phyloP scores from a whole-genome alignment of 2,113 vertebrate genomes.

The Heptranchias perlo region DNA sequence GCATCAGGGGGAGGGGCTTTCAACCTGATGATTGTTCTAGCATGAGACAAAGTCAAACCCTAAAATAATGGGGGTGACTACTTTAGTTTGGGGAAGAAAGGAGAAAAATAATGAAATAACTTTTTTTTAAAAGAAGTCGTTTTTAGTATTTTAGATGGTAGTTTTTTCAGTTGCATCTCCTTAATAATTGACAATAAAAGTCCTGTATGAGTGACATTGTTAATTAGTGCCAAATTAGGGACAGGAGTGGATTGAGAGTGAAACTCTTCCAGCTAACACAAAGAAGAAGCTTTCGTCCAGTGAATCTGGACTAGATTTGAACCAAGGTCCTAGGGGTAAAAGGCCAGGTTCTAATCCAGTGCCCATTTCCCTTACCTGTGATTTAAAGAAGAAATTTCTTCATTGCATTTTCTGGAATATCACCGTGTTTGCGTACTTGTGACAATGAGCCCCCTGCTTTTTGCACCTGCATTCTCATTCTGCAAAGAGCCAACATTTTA shows the following conservation, averaged over 20 bases:
- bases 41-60: not conserved
- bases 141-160: not conserved
- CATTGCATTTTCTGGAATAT: not conserved
- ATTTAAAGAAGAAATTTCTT: not conserved
- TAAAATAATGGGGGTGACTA: not conserved
- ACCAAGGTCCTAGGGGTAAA: not conserved
- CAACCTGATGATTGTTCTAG: not conserved
- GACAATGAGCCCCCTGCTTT: not conserved
- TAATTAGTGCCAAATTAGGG: not conserved
- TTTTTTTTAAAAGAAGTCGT: no score
- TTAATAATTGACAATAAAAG: not conserved
- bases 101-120: not conserved
- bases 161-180: not conserved
- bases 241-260: not conserved
- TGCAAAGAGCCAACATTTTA: not conserved
- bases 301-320: not conserved
- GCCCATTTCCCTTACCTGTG: not conserved
- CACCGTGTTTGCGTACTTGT: not conserved
- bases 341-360: not conserved
- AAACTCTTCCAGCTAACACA: not conserved
- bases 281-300: not conserved
- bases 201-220: not conserved
- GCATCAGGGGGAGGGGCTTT: not conserved
- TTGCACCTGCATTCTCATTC: not conserved
- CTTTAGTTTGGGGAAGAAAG: not conserved